Evolutionary conservation across 2,113 vertebrate species (phyloP), one percentile per base, ranked within the genome.

Genomic region (Psittacus erithacus): DNA sequence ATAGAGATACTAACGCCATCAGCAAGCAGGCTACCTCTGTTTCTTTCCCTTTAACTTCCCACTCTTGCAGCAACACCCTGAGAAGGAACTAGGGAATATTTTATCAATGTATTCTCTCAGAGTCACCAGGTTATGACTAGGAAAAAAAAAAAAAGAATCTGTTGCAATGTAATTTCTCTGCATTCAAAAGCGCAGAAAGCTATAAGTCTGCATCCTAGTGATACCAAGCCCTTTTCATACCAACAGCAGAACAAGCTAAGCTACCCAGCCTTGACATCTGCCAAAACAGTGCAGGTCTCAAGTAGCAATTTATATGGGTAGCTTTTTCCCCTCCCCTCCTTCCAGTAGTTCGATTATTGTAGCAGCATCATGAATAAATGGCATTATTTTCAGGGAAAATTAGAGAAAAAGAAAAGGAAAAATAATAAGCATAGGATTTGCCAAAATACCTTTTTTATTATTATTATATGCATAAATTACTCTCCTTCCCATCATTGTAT

Each of bases 341-440:
- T 95, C 57, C 83, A 82, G 55, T 49, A 52, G 88, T 49, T 95
- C 94, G 92, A 67, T 95, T 94, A 88, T 39, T 90, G 60, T 83
- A 81, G 55, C 64, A 88, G 35, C 68, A 91, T 33, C 73, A 11
- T 18, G 80, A 92, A 55, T 65, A 82, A 93, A 60, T 27, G 47
- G 65, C 33, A 82, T 95, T 83, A 70, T 92, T 91, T 67, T 33
- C 74, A 87, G 44, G 77, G 27, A 68, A 92, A 97, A 85, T 85
- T 38, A 73, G 13, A 75, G 60, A 25, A 69, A 87, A 47, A 41
- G 11, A 71, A 64, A 57, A 68, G 16, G 46, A 52, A 87, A 63
- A 60, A 75, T 17, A 84, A 79, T 75, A 93, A 92, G 28, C 44
- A 31, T 0, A 55, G 17, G n/a, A 92, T 87, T 85, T 85, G 52